Percentiles rank a stretch among this genome's conserved stretches.
These are phyloP conservation scores for Trisateles emortualis DNA, from an alignment of 2,888 invertebrate genomes.

Conservation along the genomic window DNA sequence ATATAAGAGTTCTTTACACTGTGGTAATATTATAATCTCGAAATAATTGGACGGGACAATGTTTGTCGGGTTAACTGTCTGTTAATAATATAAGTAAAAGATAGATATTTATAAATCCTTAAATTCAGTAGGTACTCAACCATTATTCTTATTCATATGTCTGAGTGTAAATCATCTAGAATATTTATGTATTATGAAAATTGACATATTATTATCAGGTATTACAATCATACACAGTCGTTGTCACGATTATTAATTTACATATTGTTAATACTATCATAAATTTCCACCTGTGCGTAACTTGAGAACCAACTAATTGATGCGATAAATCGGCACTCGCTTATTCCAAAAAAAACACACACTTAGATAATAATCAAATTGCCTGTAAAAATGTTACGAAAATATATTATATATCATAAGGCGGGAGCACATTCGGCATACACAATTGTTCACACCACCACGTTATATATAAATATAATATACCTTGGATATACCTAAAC, in stretches of 20 bases:
- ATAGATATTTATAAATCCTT: too few species aligned
- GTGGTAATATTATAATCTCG: too few species aligned
- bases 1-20: too few species aligned
- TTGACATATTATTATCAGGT: background rate
- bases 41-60: too few species aligned
- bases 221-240: background rate
- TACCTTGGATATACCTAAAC: background rate
- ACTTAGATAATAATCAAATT: background rate
- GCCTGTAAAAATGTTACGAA: background rate
- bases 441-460: background rate
- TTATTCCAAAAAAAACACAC: background rate
- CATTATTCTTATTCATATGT: too few species aligned
- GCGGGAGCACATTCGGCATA: slow-evolving; percentile 28
- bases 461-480: background rate
- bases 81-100: too few species aligned
- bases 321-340: background rate
- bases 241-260: background rate
- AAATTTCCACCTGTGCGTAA: background rate
- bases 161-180: too few species aligned
- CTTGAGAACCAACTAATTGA: background rate
- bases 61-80: too few species aligned
- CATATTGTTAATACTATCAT: background rate
- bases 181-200: too few species aligned
- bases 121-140: too few species aligned
- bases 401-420: background rate